Evolutionary conservation across 64 coral and sea anemone species (phyloP).

Genomic region (Catalaphyllia jardinei): DNA sequence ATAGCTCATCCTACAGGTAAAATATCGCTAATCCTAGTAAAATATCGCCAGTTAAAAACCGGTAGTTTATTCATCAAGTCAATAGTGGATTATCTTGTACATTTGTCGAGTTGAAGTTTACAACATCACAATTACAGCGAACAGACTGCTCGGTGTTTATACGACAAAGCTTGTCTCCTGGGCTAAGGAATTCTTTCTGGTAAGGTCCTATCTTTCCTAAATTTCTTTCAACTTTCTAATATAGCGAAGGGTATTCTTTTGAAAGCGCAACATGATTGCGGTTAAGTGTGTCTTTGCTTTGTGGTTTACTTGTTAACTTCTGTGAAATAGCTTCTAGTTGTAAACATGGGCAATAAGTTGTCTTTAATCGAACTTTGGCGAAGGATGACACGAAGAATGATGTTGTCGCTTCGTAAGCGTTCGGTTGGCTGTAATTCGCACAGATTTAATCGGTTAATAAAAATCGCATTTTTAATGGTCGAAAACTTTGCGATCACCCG

Average conservation of each 20-base stretch:
- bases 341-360: too few species aligned
- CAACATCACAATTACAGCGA: not conserved
- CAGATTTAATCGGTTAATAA: not conserved
- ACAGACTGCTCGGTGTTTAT: not conserved
- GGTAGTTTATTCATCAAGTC: not conserved
- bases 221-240: not conserved
- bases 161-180: not conserved
- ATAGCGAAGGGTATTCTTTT: not conserved
- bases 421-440: not conserved
- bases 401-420: not conserved
- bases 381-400: too few species aligned
- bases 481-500: not conserved
- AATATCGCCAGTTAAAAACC: not conserved
- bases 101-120: not conserved
- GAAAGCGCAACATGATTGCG: not conserved
- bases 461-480: not conserved
- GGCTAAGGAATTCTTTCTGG: not conserved
- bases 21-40: constrained; percentile 34
- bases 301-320: too few species aligned
- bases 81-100: not conserved
- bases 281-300: not conserved
- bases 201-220: not conserved
- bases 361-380: too few species aligned
- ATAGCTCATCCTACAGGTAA: not conserved
- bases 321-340: too few species aligned